Percentiles rank a stretch among this genome's conserved stretches.
These are phyloP conservation scores for Blennius ocellaris DNA, from an alignment of 2,113 vertebrate species.

Conservation along the genomic window DNA sequence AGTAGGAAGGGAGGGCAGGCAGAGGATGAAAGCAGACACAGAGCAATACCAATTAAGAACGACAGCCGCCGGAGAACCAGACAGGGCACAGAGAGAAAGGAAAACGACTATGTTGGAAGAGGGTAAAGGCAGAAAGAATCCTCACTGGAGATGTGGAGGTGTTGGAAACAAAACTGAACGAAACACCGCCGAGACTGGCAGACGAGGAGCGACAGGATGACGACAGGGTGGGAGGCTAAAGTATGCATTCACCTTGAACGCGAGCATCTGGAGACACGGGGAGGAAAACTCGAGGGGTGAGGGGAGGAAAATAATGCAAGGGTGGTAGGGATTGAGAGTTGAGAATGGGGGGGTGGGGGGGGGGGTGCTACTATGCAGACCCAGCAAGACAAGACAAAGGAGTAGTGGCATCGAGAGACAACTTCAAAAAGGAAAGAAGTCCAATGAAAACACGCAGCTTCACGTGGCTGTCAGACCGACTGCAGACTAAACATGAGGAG, in stretches of 20 bases:
- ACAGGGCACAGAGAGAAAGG: slow-evolving; percentile 44
- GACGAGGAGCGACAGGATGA: slow-evolving; percentile 22
- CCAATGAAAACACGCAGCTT: slow-evolving; percentile 32
- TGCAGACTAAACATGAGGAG: slow-evolving; percentile 35
- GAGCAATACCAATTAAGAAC: slow-evolving; percentile 76
- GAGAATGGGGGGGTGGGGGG: neutral
- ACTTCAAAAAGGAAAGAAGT: slow-evolving; percentile 13
- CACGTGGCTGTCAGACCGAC: slow-evolving; percentile 20
- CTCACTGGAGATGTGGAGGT: slow-evolving; percentile 42
- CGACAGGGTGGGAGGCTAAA: neutral
- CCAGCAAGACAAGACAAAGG: slow-evolving; percentile 17
- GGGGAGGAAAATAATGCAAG: neutral
- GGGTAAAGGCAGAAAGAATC: slow-evolving; percentile 40
- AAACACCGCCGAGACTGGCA: slow-evolving; percentile 44
- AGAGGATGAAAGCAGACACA: slow-evolving; percentile 68
- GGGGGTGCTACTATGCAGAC: neutral
- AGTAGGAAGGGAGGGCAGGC: slow-evolving; percentile 24
- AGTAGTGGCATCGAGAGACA: neutral
- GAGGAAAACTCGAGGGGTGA: slow-evolving; percentile 7
- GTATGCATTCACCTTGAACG: slow-evolving; percentile 48
- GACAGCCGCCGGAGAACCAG: slow-evolving; percentile 69
- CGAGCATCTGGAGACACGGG: slow-evolving; percentile 23
- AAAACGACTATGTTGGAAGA: slow-evolving; percentile 38
- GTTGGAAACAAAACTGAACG: slow-evolving; percentile 27
- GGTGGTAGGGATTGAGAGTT: slow-evolving; percentile 17